These are phyloP conservation scores for Pseudotriccus pelzelni DNA, from an alignment of 2,797 vertebrate genomes.

Conservation along the genomic window DNA sequence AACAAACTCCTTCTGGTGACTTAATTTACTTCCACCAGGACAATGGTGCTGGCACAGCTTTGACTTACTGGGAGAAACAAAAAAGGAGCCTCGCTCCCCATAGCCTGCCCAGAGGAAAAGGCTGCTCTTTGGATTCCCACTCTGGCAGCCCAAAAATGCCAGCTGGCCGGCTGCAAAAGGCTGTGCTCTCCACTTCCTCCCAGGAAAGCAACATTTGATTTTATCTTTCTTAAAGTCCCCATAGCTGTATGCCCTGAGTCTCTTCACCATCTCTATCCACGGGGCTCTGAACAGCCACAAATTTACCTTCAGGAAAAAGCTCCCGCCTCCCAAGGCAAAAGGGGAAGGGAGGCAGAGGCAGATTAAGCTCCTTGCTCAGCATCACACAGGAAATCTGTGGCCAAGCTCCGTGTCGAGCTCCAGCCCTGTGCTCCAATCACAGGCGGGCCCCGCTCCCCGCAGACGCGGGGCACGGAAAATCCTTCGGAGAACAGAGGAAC, in stretches of 20 bases:
- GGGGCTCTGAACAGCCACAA: neutral
- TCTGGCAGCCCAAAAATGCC: neutral
- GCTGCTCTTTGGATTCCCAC: conserved; percentile 3
- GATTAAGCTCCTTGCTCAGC: neutral
- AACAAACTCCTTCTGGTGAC: conserved; percentile 43
- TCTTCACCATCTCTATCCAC: neutral
- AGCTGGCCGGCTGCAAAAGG: neutral
- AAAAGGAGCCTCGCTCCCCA: neutral
- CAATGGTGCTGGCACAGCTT: conserved; percentile 46
- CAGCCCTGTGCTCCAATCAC: neutral
- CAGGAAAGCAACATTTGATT: neutral
- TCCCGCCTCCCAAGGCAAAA: neutral
- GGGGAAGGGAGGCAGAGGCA: neutral
- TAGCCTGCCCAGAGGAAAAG: conserved; percentile 13
- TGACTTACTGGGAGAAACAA: neutral
- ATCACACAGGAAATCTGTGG: neutral
- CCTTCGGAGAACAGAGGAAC: neutral
- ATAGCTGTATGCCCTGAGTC: neutral
- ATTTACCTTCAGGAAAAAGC: rapidly evolving
- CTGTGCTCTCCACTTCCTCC: neutral
- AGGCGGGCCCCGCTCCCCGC: neutral
- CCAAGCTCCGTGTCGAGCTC: neutral
- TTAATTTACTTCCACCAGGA: conserved; percentile 57
- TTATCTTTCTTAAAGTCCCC: neutral
- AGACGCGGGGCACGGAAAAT: neutral